A percentile compares a stretch with the other conserved stretches of the same genome.
These are phyloP conservation scores for Botia kubotai DNA, from an alignment of 2,797 vertebrate species.

Conservation along the genomic window DNA sequence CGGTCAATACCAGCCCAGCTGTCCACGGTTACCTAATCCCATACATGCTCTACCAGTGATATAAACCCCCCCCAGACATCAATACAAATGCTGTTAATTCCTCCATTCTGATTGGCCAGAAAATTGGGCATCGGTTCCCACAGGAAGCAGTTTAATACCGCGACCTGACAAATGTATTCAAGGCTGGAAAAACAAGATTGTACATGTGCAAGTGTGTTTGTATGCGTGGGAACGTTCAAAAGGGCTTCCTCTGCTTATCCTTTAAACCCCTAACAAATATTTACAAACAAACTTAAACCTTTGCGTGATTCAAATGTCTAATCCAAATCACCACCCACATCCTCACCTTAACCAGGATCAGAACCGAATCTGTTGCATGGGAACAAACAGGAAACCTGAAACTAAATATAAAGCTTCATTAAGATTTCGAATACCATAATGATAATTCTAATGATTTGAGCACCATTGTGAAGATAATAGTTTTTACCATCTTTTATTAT, in stretches of 20 bases:
- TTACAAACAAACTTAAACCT: constrained; percentile 48
- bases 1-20: constrained; percentile 67
- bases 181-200: constrained; percentile 35
- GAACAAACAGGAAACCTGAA: not conserved
- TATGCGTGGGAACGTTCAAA: constrained; percentile 36
- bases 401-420: not conserved
- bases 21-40: constrained; percentile 67
- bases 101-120: constrained; percentile 23
- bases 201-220: constrained; percentile 34
- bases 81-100: constrained; percentile 52
- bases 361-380: not conserved
- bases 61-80: constrained; percentile 52
- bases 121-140: constrained; percentile 27
- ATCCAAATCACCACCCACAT: constrained; percentile 18
- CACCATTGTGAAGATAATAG: not conserved
- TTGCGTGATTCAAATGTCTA: constrained; percentile 35
- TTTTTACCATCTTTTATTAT: not conserved
- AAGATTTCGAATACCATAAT: constrained; percentile 2
- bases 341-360: constrained; percentile 33
- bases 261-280: constrained; percentile 45
- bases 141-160: constrained; percentile 19
- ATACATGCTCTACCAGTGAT: constrained; percentile 60
- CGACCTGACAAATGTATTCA: constrained; percentile 34
- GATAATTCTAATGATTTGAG: constrained; percentile 1
- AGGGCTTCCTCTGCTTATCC: constrained; percentile 45